These are phyloP conservation scores for Lottia gigantea DNA, from an alignment of 2,888 invertebrate genomes.

Conservation along the genomic window DNA sequence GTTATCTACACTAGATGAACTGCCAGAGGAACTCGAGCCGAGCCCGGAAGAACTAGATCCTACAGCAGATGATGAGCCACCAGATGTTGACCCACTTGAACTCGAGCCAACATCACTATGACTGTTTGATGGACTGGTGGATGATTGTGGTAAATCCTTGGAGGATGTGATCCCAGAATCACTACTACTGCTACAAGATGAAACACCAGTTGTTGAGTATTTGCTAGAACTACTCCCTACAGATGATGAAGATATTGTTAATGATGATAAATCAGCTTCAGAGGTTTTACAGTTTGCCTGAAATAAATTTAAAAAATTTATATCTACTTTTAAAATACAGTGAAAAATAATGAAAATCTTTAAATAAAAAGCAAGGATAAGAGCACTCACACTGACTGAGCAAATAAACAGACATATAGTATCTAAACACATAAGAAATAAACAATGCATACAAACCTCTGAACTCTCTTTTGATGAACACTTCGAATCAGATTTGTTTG, in stretches of 20 bases:
- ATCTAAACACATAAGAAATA: too few relatives aligned
- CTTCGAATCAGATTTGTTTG: neutral
- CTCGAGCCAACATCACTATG: neutral
- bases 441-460: too few relatives aligned
- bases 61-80: neutral
- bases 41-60: neutral
- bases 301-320: too few relatives aligned
- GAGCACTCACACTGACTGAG: too few relatives aligned
- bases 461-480: too few relatives aligned
- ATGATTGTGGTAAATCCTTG: neutral
- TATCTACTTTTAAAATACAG: too few relatives aligned
- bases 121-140: conserved; percentile 12
- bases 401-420: too few relatives aligned
- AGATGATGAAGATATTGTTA: conserved; percentile 8
- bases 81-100: neutral
- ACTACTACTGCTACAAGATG: neutral
- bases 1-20: neutral
- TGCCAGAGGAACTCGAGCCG: neutral
- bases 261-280: neutral
- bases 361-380: too few relatives aligned
- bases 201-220: neutral
- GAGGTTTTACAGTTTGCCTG: too few relatives aligned
- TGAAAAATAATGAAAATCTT: too few relatives aligned
- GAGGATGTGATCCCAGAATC: neutral
- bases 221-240: neutral